Conservation (phyloP, 1,140 invertebrate species). For the Neodiprion fabricii region DNA sequence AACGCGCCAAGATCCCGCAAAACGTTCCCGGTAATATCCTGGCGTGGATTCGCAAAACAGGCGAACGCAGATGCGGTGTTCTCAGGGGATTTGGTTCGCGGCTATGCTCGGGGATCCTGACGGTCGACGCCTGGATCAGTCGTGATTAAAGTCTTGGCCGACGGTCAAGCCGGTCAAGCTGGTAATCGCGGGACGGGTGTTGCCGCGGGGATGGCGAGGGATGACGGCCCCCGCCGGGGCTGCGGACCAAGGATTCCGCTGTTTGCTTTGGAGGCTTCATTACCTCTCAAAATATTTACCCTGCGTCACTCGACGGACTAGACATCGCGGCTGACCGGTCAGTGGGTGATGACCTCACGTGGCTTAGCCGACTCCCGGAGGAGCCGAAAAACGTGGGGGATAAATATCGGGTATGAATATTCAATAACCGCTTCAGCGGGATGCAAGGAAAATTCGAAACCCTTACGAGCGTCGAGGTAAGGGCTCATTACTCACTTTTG, state of each 20-base stretch:
- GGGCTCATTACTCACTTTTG: conserved; percentile 68
- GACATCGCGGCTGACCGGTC: neutral
- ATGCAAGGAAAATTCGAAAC: too few relatives aligned
- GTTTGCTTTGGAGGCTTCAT: conserved; percentile 57
- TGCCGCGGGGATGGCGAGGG: neutral
- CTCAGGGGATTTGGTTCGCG: neutral
- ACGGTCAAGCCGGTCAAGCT: neutral
- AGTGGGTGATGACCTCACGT: neutral
- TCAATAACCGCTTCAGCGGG: neutral
- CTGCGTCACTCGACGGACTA: conserved; percentile 42
- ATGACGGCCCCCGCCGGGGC: too few relatives aligned
- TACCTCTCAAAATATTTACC: conserved; percentile 60
- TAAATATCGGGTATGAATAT: neutral
- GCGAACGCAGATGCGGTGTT: neutral
- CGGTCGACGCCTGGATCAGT: neutral
- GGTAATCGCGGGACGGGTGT: neutral
- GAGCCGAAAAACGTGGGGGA: neutral
- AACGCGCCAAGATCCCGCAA: neutral
- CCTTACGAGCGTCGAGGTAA: neutral
- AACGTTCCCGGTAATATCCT: too few relatives aligned
- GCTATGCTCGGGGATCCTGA: neutral
- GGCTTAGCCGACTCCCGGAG: neutral
- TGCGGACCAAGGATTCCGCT: conserved; percentile 13
- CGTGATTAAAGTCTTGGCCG: conserved; percentile 3
- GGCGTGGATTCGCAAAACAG: too few relatives aligned